phyloP scores from a whole-genome alignment of 2,797 vertebrate genomes.

The Naso thynnoides region DNA sequence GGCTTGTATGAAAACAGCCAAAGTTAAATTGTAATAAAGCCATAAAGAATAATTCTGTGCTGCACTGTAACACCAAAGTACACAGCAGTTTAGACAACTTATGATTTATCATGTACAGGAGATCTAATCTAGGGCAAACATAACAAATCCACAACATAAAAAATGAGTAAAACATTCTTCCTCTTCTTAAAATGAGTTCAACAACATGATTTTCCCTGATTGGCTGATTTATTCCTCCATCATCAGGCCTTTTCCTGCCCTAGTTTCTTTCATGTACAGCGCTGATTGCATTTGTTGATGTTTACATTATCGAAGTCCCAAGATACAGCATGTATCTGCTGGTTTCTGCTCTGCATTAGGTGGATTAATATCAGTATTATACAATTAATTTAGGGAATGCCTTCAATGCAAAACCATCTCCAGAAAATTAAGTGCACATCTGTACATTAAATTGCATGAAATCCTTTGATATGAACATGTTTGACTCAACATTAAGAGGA shows the following conservation, averaged over 20 bases:
- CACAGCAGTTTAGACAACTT: background rate
- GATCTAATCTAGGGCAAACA: background rate
- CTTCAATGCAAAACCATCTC: background rate
- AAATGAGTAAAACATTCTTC: constrained; percentile 2
- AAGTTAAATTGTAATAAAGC: background rate
- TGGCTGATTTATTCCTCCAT: constrained; percentile 12
- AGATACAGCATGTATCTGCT: background rate
- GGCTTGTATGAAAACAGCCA: background rate
- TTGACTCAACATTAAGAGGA: background rate
- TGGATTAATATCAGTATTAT: background rate
- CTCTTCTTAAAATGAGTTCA: constrained; percentile 5
- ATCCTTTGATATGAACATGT: background rate
- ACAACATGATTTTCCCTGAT: constrained; percentile 11
- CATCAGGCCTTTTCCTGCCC: constrained; percentile 4
- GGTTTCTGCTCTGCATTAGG: constrained; percentile 1
- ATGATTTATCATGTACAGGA: background rate
- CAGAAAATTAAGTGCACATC: background rate
- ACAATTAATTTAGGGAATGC: background rate
- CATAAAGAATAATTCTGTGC: background rate
- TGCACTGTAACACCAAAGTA: background rate
- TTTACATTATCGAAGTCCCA: constrained; percentile 21
- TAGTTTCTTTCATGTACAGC: constrained; percentile 2
- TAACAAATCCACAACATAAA: background rate
- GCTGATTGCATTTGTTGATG: constrained; percentile 3
- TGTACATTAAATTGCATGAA: constrained; percentile 3